phyloP scores from a whole-genome alignment of 2,797 vertebrate species.

The Myripristis murdjan region DNA sequence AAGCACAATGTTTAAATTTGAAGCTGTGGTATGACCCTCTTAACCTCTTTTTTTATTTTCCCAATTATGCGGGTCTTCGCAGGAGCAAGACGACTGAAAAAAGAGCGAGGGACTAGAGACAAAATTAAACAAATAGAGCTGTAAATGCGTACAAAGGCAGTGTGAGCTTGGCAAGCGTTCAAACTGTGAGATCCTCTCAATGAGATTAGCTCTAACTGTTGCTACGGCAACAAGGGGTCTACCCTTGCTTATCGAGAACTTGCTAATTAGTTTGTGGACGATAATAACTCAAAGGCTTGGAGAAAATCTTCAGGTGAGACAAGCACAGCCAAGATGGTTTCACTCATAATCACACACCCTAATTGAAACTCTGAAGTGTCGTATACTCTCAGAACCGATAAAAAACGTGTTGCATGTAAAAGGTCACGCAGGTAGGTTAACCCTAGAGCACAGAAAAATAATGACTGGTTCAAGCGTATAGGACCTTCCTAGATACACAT shows the following conservation, averaged over 20 bases:
- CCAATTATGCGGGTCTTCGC: slow-evolving; percentile 6
- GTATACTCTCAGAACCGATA: slow-evolving; percentile 44
- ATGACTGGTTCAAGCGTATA: slow-evolving; percentile 1
- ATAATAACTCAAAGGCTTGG: slow-evolving; percentile 76
- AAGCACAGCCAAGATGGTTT: slow-evolving; percentile 65
- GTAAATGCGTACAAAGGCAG: slow-evolving; percentile 20
- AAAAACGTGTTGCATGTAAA: slow-evolving; percentile 20
- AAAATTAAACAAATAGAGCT: slow-evolving; percentile 37
- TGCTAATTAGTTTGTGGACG: slow-evolving; percentile 79
- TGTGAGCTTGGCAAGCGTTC: slow-evolving; percentile 28
- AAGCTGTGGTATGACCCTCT: neutral
- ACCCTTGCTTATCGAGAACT: slow-evolving; percentile 73
- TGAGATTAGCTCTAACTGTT: slow-evolving; percentile 69
- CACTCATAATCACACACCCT: slow-evolving; percentile 68
- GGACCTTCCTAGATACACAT: neutral
- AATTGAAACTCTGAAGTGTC: slow-evolving; percentile 68
- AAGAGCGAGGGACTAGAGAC: slow-evolving; percentile 23
- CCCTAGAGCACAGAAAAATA: slow-evolving; percentile 10
- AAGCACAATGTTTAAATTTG: slow-evolving; percentile 1
- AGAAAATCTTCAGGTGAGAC: slow-evolving; percentile 72
- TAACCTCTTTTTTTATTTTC: slow-evolving; percentile 35
- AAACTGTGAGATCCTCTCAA: slow-evolving; percentile 54
- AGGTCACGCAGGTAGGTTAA: slow-evolving; percentile 34
- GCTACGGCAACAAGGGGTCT: slow-evolving; percentile 70
- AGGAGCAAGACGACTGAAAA: neutral